Percentiles rank a stretch among this genome's conserved stretches.
phyloP scores from a whole-genome alignment of 2,888 invertebrate species.

The Aphelenchoides bicaudatus region DNA sequence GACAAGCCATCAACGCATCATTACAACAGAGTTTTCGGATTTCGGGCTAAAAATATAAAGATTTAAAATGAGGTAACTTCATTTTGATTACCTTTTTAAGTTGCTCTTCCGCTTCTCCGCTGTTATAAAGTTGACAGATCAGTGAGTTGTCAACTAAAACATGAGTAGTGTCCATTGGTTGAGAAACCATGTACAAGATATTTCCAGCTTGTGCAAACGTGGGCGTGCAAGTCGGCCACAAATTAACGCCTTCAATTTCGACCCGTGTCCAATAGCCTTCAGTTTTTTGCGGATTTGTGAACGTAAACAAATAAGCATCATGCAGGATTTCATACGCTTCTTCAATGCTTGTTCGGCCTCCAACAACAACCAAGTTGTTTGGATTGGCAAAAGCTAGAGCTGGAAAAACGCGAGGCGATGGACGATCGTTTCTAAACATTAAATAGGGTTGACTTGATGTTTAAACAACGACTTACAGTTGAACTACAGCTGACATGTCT shows the following conservation, averaged over 20 bases:
- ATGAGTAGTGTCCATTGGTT: neutral
- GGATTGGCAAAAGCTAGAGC: neutral
- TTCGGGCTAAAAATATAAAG: too few species aligned
- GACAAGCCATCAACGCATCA: too few species aligned
- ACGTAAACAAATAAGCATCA: constrained; percentile 1
- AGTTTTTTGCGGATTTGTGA: constrained; percentile 7
- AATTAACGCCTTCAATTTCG: neutral
- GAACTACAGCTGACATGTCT: neutral
- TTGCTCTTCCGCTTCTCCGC: too few species aligned
- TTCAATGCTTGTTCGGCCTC: neutral
- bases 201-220: neutral
- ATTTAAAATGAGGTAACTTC: too few species aligned
- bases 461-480: neutral
- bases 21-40: too few species aligned
- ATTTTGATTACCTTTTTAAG: too few species aligned
- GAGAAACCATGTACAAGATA: neutral
- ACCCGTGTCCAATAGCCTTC: neutral
- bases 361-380: neutral
- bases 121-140: neutral
- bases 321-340: neutral
- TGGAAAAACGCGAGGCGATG: neutral
- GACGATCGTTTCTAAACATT: neutral
- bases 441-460: neutral
- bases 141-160: neutral
- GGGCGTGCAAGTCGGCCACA: constrained; percentile 8